phyloP scores from a whole-genome alignment of 2,888 invertebrate genomes.

The Unio delphinus region DNA sequence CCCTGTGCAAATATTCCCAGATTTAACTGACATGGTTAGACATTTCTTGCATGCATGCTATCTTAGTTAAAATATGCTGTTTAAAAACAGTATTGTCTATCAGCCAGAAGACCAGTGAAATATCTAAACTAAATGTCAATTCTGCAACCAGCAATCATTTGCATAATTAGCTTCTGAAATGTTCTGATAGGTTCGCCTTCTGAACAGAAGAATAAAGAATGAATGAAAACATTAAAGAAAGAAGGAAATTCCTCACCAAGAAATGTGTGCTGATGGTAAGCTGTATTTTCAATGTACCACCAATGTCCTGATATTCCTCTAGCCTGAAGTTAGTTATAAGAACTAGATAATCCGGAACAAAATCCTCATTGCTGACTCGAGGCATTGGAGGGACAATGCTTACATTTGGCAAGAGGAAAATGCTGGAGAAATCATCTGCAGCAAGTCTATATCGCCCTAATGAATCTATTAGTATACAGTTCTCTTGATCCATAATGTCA shows the following conservation, averaged over 20 bases:
- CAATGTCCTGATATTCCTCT: slow-evolving; percentile 82
- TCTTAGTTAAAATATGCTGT: too few species aligned
- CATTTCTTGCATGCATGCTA: too few species aligned
- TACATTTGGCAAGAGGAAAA: slow-evolving; percentile 66
- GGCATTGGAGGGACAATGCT: slow-evolving; percentile 70
- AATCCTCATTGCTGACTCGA: slow-evolving; percentile 27
- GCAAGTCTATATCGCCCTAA: slow-evolving; percentile 38
- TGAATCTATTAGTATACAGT: slow-evolving; percentile 37
- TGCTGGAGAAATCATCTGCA: slow-evolving; percentile 34
- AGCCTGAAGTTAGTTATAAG: slow-evolving; percentile 80
- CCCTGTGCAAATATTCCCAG: too few species aligned
- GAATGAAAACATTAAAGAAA: neutral
- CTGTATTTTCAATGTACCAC: slow-evolving; percentile 77
- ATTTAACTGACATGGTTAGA: too few species aligned
- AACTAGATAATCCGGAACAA: slow-evolving; percentile 38
- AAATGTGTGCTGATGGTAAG: neutral
- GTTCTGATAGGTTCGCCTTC: too few species aligned
- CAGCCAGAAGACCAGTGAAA: too few species aligned
- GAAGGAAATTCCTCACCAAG: neutral
- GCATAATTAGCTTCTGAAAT: too few species aligned
- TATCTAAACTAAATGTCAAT: too few species aligned
- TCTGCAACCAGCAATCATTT: too few species aligned
- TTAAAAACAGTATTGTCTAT: too few species aligned
- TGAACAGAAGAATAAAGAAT: neutral
- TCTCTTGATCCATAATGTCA: slow-evolving; percentile 13